A percentile compares a stretch with the other conserved stretches of the same genome.
These are phyloP conservation scores for Speoplatyrhinus poulsoni DNA, from an alignment of 2,113 vertebrate genomes.

Conservation along the genomic window DNA sequence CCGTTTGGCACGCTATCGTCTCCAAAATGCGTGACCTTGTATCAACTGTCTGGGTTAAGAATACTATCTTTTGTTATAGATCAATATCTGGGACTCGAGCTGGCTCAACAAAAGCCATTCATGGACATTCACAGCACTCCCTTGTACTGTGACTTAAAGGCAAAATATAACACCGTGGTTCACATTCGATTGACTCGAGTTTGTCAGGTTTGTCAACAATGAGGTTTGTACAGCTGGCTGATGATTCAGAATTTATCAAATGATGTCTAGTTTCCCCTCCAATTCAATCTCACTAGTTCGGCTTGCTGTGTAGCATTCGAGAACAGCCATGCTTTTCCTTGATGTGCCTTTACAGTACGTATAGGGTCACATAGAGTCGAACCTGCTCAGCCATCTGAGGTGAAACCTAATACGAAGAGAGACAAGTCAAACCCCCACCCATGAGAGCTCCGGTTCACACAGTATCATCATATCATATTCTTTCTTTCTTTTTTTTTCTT, in stretches of 20 bases:
- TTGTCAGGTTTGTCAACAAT: no score
- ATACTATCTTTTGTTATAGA: slow-evolving; percentile 23
- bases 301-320: not conserved
- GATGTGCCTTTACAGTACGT: not conserved
- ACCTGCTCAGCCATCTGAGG: slow-evolving; percentile 1
- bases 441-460: not conserved
- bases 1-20: no score
- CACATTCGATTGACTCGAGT: not conserved
- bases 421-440: not conserved
- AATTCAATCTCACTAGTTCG: not conserved
- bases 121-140: not conserved
- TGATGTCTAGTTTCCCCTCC: not conserved
- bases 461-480: not conserved
- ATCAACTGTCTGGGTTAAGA: slow-evolving; percentile 2
- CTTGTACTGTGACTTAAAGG: not conserved
- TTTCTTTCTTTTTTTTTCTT: not conserved
- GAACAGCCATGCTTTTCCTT: not conserved
- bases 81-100: slow-evolving; percentile 19
- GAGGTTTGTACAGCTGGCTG: not conserved
- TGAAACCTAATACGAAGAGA: slow-evolving; percentile 7
- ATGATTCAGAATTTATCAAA: not conserved
- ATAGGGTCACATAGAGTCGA: not conserved
- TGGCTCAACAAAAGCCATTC: slow-evolving; percentile 32
- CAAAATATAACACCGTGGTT: not conserved
- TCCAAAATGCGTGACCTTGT: no score